phyloP scores from a whole-genome alignment of 2,113 vertebrate genomes.

The Steatornis caripensis region DNA sequence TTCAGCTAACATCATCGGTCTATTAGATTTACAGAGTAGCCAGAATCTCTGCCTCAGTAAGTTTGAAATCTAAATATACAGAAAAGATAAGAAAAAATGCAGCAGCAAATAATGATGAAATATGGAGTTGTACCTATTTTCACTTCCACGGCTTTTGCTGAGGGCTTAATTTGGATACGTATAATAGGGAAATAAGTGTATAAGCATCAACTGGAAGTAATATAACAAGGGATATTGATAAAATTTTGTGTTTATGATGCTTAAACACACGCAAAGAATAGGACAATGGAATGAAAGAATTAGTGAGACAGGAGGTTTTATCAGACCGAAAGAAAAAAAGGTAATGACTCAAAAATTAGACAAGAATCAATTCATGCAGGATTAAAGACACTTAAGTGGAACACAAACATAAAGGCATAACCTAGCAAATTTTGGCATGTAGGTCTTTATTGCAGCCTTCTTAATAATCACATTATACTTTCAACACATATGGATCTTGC shows the following conservation, averaged over 20 bases:
- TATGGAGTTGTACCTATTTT: not conserved
- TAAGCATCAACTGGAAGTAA: not conserved
- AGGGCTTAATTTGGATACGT: not conserved
- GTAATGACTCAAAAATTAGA: not conserved
- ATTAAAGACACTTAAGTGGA: not conserved
- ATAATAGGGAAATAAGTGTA: not conserved
- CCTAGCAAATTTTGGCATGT: not conserved
- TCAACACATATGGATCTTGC: not conserved
- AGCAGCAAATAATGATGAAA: not conserved
- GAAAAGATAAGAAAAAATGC: not conserved
- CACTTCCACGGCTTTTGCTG: not conserved
- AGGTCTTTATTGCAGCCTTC: not conserved
- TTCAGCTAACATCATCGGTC: not conserved
- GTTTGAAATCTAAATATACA: not conserved
- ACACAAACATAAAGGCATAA: not conserved
- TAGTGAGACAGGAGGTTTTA: not conserved
- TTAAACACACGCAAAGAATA: not conserved
- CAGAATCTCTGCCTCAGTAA: not conserved
- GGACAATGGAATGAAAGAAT: not conserved
- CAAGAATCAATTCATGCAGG: not conserved
- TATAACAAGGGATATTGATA: not conserved
- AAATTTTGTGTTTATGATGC: not conserved
- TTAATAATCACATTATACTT: not conserved
- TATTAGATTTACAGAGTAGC: not conserved
- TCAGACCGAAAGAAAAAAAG: not conserved